Conservation (phyloP, 2,888 invertebrate genomes). For the Drosophila kambysellisi region DNA sequence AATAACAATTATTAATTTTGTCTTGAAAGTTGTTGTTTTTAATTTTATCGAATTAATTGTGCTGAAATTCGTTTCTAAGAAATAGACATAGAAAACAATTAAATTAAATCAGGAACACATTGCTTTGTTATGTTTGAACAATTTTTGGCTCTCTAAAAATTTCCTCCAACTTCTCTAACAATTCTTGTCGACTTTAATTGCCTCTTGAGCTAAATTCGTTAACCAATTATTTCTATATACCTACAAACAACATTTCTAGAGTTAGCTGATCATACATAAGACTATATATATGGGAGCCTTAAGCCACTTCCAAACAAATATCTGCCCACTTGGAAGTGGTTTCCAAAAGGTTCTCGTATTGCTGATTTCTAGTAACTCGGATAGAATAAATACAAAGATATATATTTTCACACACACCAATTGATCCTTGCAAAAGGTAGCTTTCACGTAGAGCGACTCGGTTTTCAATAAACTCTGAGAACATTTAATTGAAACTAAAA, state of each 20-base stretch:
- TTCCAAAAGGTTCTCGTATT: neutral
- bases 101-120: constrained; percentile 23
- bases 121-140: constrained; percentile 54
- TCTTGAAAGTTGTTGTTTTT: constrained; percentile 61
- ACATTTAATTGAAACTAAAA: neutral
- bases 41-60: constrained; percentile 51
- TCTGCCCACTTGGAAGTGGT: neutral
- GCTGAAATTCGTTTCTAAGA: constrained; percentile 30
- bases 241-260: constrained; percentile 2
- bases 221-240: constrained; percentile 3
- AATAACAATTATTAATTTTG: constrained; percentile 55
- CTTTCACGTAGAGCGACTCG: constrained; percentile 5
- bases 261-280: neutral
- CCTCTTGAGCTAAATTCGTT: constrained; percentile 23
- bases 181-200: constrained; percentile 37
- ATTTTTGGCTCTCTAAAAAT: constrained; percentile 31
- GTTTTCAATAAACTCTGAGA: neutral
- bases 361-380: neutral
- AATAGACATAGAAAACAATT: constrained; percentile 6
- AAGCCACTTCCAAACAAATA: constrained; percentile 6
- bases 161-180: constrained; percentile 16
- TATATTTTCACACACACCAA: neutral
- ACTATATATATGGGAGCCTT: neutral
- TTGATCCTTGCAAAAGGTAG: neutral
- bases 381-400: neutral